phyloP scores from a whole-genome alignment of 2,888 invertebrate species.

The Sialis lutaria region DNA sequence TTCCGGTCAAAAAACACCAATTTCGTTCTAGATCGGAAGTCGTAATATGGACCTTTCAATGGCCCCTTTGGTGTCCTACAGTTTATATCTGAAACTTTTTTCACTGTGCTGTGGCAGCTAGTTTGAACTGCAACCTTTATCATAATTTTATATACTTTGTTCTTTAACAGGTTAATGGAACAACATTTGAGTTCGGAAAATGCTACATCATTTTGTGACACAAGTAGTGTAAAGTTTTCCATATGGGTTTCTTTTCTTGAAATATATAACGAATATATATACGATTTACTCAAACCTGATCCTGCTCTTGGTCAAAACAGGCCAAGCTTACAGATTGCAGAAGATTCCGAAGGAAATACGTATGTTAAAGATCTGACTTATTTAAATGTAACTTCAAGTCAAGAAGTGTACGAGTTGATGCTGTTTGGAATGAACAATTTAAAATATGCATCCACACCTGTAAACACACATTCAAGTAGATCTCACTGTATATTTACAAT shows the following conservation, averaged over 20 bases:
- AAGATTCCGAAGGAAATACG: slow-evolving; percentile 31
- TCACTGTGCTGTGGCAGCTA: background rate
- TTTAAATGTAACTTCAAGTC: slow-evolving; percentile 30
- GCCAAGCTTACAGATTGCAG: slow-evolving; percentile 39
- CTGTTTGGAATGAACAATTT: slow-evolving; percentile 60
- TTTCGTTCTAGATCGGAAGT: too few species aligned
- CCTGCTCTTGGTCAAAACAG: slow-evolving; percentile 20
- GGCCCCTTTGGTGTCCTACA: too few species aligned
- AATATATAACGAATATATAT: slow-evolving; percentile 81
- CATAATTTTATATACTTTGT: slow-evolving; percentile 3
- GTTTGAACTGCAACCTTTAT: background rate
- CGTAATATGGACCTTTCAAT: too few species aligned
- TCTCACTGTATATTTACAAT: slow-evolving; percentile 82
- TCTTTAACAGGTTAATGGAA: slow-evolving; percentile 16
- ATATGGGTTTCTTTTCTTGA: slow-evolving; percentile 80
- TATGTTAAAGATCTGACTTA: slow-evolving; percentile 34
- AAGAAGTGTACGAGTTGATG: slow-evolving; percentile 66
- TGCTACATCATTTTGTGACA: slow-evolving; percentile 10
- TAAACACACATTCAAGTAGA: slow-evolving; percentile 69
- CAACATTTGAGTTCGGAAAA: slow-evolving; percentile 13
- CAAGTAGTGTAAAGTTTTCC: slow-evolving; percentile 21
- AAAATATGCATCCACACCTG: slow-evolving; percentile 55
- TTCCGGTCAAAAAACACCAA: too few species aligned
- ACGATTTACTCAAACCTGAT: slow-evolving; percentile 51
- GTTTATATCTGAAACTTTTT: too few species aligned